Base-by-base conservation (phyloP, 2,797 vertebrate genomes). In the Notoglanidium macrostoma region DNA sequence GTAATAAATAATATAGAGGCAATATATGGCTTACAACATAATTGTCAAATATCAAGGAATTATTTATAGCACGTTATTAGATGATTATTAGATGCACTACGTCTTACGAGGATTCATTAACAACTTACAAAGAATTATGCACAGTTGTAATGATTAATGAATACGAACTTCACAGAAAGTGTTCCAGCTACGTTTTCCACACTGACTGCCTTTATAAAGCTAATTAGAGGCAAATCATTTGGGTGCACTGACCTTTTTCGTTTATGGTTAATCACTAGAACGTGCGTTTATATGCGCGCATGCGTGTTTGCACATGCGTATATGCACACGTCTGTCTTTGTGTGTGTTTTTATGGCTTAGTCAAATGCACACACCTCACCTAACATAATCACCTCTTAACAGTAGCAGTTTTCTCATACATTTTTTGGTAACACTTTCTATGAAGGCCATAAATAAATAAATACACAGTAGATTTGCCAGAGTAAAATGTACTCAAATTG, bases 211-310 rank as follows among this genome's bases (percentile, higher is more conserved):
- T 78, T 83, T 87, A 61, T 86, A 87, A 85, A 54, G 61, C 35
- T 67, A 81, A 87, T 86, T 87, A 78, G 81, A 87, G 40, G 29
- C 74, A 55, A 85, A 87, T 85, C 77, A 67, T 82, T 82, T 77
- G 23, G 77, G 57, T 84, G 73, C 70, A 70, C 76, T 51, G 79
- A 59, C 44, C 72, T 83, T 67, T 79, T 32, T 8, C 8, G 7
- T 21, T 77, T 29, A 40, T n/a, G n/a, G 65, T 40, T 55, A 81
- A 63, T 85, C 65, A 57, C 14, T 46, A 54, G 61, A 49, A 29
- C 83, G 77, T 63, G 29, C 67, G 26, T n/a, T 14, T 77, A 46
- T 32, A 55, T n/a, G 26, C 19, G 32, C 67, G 83, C 12, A 21
- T 78, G 44, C 55, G 65, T 80, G 40, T 72, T 57, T 68, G 32